Evolutionary conservation across 2,888 invertebrate species (phyloP).

Genomic region (Xestia xanthographa): DNA sequence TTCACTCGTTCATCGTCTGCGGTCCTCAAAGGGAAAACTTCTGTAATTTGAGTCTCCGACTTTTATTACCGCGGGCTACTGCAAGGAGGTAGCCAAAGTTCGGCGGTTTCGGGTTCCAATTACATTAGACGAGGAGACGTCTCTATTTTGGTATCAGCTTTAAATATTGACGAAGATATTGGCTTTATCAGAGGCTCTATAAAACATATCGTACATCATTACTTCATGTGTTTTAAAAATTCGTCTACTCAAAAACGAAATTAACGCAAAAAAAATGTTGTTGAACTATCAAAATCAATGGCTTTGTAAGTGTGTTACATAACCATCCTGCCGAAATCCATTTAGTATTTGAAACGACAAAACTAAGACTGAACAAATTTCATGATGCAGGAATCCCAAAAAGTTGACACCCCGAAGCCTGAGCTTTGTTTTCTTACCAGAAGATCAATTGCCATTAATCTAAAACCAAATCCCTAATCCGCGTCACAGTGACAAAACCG

Average conservation of each 20-base stretch:
- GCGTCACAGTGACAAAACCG: conserved; percentile 27
- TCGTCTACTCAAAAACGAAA: neutral
- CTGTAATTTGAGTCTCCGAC: conserved; percentile 37
- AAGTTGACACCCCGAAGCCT: neutral
- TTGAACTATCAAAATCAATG: neutral
- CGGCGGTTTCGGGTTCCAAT: conserved; percentile 28
- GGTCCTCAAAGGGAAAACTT: conserved; percentile 35
- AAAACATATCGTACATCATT: no score
- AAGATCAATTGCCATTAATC: conserved; percentile 19
- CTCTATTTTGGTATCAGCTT: conserved; percentile 7
- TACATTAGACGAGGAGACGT: conserved; percentile 20
- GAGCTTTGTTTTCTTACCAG: conserved; percentile 2
- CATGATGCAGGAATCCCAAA: neutral
- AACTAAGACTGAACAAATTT: neutral
- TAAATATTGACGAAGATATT: neutral
- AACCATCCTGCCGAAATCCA: neutral
- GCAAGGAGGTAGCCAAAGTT: conserved; percentile 22
- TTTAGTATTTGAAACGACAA: neutral
- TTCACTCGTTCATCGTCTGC: conserved; percentile 26
- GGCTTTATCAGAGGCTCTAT: neutral
- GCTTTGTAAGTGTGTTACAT: neutral
- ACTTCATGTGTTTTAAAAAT: no score
- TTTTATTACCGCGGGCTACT: conserved; percentile 32
- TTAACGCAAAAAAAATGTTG: neutral
- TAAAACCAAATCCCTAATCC: conserved; percentile 11